Conservation (phyloP, 2,888 invertebrate genomes). For the Metopia argyrocephala region DNA sequence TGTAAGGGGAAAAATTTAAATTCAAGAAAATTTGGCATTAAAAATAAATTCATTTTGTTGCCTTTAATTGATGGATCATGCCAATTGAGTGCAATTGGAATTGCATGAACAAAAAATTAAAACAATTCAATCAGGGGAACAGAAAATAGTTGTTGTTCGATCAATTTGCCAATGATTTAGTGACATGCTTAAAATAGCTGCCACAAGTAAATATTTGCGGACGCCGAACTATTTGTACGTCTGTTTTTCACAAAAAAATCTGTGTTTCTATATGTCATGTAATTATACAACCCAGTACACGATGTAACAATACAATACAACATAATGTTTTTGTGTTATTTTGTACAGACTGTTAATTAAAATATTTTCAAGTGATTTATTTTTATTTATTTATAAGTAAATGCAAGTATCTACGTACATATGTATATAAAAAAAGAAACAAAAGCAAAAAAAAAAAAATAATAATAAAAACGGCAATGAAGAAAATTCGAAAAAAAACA, state of each 20-base stretch:
- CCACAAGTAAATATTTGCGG: slow-evolving; percentile 27
- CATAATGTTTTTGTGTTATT: slow-evolving; percentile 53
- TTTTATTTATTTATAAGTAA: slow-evolving; percentile 44
- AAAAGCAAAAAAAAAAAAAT: background rate
- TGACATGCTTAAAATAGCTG: slow-evolving; percentile 66
- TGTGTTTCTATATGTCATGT: slow-evolving; percentile 47
- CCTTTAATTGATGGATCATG: background rate
- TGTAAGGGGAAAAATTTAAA: background rate
- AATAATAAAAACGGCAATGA: too few species aligned
- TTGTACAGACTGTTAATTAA: slow-evolving; percentile 62
- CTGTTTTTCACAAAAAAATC: background rate
- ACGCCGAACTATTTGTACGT: background rate
- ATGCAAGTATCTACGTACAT: background rate
- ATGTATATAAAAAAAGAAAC: slow-evolving; percentile 6
- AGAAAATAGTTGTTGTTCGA: slow-evolving; percentile 62
- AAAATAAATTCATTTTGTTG: background rate
- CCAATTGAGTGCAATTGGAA: background rate
- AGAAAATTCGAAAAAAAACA: too few species aligned
- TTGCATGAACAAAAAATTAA: slow-evolving; percentile 19
- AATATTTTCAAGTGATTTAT: slow-evolving; percentile 64
- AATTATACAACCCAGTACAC: slow-evolving; percentile 57
- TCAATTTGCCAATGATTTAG: slow-evolving; percentile 66
- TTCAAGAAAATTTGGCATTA: background rate
- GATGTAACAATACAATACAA: slow-evolving; percentile 57
- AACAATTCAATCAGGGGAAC: slow-evolving; percentile 1